Evolutionary conservation across 2,797 vertebrate species (phyloP), one percentile per base, ranked within the genome.

Genomic region (Heliangelus exortis): DNA sequence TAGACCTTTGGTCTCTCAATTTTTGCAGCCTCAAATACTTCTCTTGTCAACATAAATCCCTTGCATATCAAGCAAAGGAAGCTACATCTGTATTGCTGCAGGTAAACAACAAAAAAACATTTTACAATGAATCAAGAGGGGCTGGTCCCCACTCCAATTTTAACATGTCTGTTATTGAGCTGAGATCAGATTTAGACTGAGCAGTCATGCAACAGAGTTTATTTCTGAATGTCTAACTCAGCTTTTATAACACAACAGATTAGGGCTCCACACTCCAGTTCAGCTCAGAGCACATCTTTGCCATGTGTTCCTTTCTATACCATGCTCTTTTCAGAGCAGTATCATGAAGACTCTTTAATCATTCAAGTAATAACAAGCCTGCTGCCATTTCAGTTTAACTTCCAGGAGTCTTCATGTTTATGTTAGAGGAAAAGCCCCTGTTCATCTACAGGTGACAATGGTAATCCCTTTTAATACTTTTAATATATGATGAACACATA

Each of bases 401-500:
- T 92, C 45, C 45, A 41, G 34, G 59, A 67, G 23, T 48, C 62
- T 74, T 50, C 5, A 25, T 11, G 16, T 47, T 83, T 71, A 21
- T 36, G 16, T 54, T 82, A 68, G 58, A 92, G 65, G 17, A 84
- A 72, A 71, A 63, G 45, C 43, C 50, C 85, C 4, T 62, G 43
- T 89, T 74, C 62, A 81, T 34, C 53, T 50, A 41, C 53, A 89
- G 29, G 22, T 91, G 89, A 84, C 25, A 54, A 20, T 1, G 29
- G 29, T 50, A 92, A 90, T 92, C 62, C 21, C 22, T 94, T 79
- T 81, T 75, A 93, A 85, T 77, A 71, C 6, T 55, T 82, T 29
- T 34, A 17, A 61, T 87, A 68, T 11, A 73, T 20, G 62, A 91
- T 21, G 47, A 90, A 53, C 69, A 84, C 11, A 39, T 72, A 85